phyloP scores from a whole-genome alignment of 2,113 vertebrate species.

The Synchiropus splendidus region DNA sequence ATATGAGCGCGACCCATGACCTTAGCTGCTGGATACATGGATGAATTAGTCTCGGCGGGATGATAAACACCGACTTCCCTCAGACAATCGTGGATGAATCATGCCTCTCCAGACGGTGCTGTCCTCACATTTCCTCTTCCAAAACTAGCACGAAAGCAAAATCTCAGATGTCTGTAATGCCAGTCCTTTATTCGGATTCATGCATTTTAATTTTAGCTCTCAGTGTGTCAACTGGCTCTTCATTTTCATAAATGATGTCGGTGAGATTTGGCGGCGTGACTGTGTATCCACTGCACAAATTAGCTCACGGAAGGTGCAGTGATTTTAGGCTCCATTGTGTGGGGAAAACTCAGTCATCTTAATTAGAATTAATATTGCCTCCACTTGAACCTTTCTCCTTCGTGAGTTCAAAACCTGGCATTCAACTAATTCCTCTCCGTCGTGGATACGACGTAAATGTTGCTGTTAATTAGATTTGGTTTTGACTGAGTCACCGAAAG shows the following conservation, averaged over 20 bases:
- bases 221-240: constrained; percentile 9
- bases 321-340: too few species aligned
- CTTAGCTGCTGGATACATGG: constrained; percentile 18
- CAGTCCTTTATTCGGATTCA: constrained; percentile 6
- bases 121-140: background rate
- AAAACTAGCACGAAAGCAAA: background rate
- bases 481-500: too few species aligned
- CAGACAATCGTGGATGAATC: constrained; percentile 4
- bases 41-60: too few species aligned
- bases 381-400: too few species aligned
- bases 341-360: too few species aligned
- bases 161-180: too few species aligned
- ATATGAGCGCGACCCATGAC: constrained; percentile 17
- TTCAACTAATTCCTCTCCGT: too few species aligned
- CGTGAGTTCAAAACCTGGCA: too few species aligned
- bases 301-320: background rate
- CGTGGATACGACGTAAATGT: too few species aligned
- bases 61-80: too few species aligned
- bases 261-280: constrained; percentile 5
- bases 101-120: background rate
- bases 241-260: constrained; percentile 7
- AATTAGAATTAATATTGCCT: too few species aligned
- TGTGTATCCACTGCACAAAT: constrained; percentile 6
- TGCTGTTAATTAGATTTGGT: too few species aligned
- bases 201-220: background rate